Evolutionary conservation across 2,888 invertebrate species (phyloP).

Genomic region (Merodon equestris): DNA sequence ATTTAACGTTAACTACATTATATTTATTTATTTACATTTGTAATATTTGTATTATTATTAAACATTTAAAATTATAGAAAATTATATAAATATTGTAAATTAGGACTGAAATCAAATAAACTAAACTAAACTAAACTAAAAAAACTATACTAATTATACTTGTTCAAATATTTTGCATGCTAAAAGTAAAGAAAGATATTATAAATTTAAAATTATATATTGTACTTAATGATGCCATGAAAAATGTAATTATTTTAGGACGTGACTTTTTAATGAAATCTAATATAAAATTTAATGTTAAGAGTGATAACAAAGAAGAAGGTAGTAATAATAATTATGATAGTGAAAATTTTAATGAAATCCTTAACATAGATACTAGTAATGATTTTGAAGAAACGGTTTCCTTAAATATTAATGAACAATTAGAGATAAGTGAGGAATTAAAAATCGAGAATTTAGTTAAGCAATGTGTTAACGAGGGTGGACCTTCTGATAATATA

Average conservation of each 20-base stretch:
- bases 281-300: too few species aligned
- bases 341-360: background rate
- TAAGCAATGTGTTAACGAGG: too few species aligned
- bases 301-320: background rate
- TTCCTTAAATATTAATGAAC: background rate
- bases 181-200: background rate
- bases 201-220: conserved; percentile 1
- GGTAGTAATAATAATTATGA: background rate
- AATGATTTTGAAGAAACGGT: background rate
- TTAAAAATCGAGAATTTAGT: background rate
- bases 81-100: too few species aligned
- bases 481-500: background rate
- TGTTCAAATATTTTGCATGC: background rate
- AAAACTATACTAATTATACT: too few species aligned
- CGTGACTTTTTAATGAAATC: too few species aligned
- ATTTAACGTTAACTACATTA: too few species aligned
- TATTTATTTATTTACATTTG: too few species aligned
- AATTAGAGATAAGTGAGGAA: background rate
- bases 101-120: too few species aligned
- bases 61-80: too few species aligned
- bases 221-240: background rate
- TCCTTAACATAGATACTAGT: background rate
- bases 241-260: too few species aligned
- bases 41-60: too few species aligned
- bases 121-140: too few species aligned